Evolutionary conservation across 1,140 invertebrate species (phyloP), one percentile per base, ranked within the genome.

Genomic region (Penaeus japonicus): DNA sequence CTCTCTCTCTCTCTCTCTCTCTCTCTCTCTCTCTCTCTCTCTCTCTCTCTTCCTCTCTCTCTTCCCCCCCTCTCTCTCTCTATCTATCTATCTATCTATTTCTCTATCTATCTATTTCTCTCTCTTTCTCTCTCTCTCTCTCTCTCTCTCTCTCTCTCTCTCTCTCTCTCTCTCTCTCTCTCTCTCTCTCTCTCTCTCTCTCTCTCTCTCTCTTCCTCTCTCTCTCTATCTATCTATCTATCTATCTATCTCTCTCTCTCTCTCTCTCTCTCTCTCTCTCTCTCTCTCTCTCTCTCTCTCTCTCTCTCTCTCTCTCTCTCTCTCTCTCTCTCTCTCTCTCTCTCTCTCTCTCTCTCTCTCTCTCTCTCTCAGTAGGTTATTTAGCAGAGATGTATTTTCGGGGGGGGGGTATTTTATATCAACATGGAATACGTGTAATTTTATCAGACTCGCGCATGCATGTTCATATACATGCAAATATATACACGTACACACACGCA

Each of bases 41-140:
- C 70, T 75, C 12, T 75, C 70, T 75, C 70, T 75, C 70, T 75
- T 27, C 30, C 70, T 75, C 70, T 75, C 70, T 75, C 70, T 75
- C 70, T 10, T 27, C 18, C 30, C 70, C 70, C 18, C 30, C 12
- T 75, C 12, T 30, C 10, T 27, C 70, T 22, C 12, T 17, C 12
- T 18, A 24, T 30, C 70, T 20, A 15, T 75, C 12, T 30, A 12
- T 20, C 12, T 18, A 75, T 75, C 24, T 18, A 17, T 12, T 22
- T 12, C 18, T 30, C 24, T 24, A 20, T 75, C 12, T 20, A 75
- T 54, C n/a, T 22, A 17, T 54, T 22, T 35, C n/a, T 53, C 24
- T 24, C 20, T 7, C 4, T 12, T 81, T 10, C 53, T 53, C 4
- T 30, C 57, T 47, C n/a, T 54, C 54, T 81, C 39, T 30, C 32